phyloP scores from a whole-genome alignment of 2,888 invertebrate species.

The Sepiola atlantica region DNA sequence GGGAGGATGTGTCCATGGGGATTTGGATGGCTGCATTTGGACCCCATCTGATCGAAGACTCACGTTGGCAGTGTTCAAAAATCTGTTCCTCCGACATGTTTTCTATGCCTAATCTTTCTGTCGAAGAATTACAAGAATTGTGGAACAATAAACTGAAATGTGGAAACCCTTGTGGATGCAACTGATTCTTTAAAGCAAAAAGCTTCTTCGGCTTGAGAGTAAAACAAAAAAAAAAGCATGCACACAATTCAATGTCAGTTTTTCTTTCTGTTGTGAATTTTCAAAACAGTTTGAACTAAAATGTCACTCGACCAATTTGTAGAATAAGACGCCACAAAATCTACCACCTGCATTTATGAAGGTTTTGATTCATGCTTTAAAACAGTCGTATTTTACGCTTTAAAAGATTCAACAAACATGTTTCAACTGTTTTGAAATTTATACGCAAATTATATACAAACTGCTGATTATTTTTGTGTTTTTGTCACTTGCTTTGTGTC shows the following conservation, averaged over 20 bases:
- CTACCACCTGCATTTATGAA: too few species aligned
- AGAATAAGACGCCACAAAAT: too few species aligned
- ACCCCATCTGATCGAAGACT: constrained; percentile 55
- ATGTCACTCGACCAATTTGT: too few species aligned
- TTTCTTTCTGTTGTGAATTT: neutral
- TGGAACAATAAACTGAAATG: constrained; percentile 60
- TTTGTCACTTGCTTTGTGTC: too few species aligned
- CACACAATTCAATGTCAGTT: neutral
- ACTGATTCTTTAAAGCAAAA: neutral
- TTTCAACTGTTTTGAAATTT: too few species aligned
- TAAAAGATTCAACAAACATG: too few species aligned
- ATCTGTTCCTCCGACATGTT: constrained; percentile 55
- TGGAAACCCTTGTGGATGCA: constrained; percentile 57
- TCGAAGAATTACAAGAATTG: constrained; percentile 54
- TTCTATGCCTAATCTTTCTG: constrained; percentile 59
- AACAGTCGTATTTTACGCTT: too few species aligned
- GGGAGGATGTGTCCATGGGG: constrained; percentile 74
- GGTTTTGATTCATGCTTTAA: too few species aligned
- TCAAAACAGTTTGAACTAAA: neutral
- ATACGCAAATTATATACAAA: too few species aligned
- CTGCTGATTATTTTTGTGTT: too few species aligned
- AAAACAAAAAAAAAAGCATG: neutral
- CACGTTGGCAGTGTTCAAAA: constrained; percentile 60
- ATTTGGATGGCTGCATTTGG: constrained; percentile 71
- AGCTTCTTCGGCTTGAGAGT: neutral